phyloP scores from a whole-genome alignment of 2,113 vertebrate genomes.

The Trogon melanurus region DNA sequence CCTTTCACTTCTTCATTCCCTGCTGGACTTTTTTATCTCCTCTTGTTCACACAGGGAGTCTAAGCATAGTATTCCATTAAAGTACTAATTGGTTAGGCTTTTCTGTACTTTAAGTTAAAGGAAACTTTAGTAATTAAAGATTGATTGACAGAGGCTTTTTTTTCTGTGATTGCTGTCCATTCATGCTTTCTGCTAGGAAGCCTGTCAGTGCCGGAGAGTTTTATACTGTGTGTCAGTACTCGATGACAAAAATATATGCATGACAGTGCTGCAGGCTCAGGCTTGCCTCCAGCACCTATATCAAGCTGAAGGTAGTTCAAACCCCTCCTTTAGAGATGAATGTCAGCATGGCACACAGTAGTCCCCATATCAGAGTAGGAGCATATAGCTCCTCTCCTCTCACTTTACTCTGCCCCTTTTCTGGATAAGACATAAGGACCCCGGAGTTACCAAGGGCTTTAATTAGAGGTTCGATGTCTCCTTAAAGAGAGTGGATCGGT shows the following conservation, averaged over 20 bases:
- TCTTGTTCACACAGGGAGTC: neutral
- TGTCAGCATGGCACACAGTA: neutral
- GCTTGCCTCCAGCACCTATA: neutral
- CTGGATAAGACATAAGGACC: neutral
- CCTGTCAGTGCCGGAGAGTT: neutral
- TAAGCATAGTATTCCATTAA: neutral
- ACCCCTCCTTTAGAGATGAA: neutral
- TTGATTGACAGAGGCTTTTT: neutral
- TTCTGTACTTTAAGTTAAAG: neutral
- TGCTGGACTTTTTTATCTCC: neutral
- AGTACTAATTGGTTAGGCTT: neutral
- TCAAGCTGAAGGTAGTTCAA: neutral
- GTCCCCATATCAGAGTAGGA: neutral
- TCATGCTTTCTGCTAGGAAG: neutral
- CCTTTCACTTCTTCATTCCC: neutral
- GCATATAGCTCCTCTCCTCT: neutral
- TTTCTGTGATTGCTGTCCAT: neutral
- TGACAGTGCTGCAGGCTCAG: neutral
- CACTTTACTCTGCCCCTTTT: neutral
- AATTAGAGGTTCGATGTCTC: neutral
- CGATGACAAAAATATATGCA: accelerated
- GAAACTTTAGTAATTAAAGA: neutral
- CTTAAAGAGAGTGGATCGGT: neutral
- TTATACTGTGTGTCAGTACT: neutral
- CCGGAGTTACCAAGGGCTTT: neutral